Base-by-base conservation (phyloP, 2,113 vertebrate species). In the Ophthalmolycus amberensis region DNA sequence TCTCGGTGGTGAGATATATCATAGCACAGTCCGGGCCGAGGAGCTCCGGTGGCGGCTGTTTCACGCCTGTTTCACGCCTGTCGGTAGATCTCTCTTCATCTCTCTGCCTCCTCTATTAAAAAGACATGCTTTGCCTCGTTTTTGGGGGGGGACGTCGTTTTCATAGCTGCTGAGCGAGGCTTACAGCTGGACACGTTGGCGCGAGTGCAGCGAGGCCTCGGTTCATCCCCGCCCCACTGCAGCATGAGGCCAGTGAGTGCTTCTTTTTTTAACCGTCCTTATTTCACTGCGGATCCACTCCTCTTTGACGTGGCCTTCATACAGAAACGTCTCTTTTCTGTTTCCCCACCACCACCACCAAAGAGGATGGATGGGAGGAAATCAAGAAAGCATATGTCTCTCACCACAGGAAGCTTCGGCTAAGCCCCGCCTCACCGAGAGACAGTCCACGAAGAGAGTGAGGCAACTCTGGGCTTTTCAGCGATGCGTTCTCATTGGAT, bases 61-160 rank as follows among this genome's bases (percentile, higher is more conserved):
- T 94, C 92, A 90, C 80, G 88, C 87, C 88, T 73, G 87, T 95
- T 90, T 94, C 92, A 90, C 80, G 88, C 87, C 79, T 91, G 91
- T 93, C 85, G 11, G 56, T 77, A 60, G 85, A 80, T 90, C 63
- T 38, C 76, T 87, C 77, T 89, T 73, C 74, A 84, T 88, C 82
- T 65, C 73, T 66, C 75, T 29, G 54, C 58, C 69, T 44, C 64
- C 78, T 72, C 81, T 79, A 90, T 89, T 93, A 90, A 91, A 92
- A 90, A 78, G 84, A 82, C 86, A 85, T 46, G 59, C 86, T 89
- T 89, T 88, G 74, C 77, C 82, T 85, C 62, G 73, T 82, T 77
- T 75, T 9, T 34, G 34, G 32, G 32, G 34, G 54, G 37, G 82
- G 77, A 88, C 18, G 34, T 89, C 90, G 89, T 85, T 72, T 71